Conservation (phyloP, 2,797 vertebrate species). For the Enteromius anoplus region DNA sequence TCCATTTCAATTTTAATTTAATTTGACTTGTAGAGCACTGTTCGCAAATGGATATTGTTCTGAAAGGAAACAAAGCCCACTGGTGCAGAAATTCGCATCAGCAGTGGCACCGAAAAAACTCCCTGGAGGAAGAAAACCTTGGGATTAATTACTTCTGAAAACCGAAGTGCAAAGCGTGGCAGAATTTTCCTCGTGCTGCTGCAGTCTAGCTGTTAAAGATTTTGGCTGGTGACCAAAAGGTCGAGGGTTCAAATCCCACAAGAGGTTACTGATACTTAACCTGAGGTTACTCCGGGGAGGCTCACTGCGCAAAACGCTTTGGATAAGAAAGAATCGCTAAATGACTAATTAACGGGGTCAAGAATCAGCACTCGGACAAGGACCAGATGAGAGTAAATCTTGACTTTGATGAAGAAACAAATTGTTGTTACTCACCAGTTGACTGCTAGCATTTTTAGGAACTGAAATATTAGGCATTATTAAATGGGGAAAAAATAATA, state of each 20-base stretch:
- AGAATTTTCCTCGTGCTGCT: not conserved
- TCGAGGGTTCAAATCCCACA: not conserved
- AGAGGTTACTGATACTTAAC: not conserved
- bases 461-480: not conserved
- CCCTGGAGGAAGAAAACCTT: not conserved
- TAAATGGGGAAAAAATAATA: not conserved
- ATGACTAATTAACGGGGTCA: not conserved
- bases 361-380: not conserved
- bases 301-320: not conserved
- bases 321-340: not conserved
- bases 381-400: not conserved
- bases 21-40: not conserved
- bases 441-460: not conserved
- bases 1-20: not conserved
- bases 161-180: not conserved
- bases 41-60: not conserved
- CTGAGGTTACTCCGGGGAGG: not conserved
- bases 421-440: not conserved
- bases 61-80: not conserved
- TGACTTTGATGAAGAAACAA: not conserved
- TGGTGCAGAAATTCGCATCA: not conserved
- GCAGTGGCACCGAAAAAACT: not conserved
- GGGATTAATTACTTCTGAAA: not conserved
- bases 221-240: slow-evolving; percentile 1
- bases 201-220: not conserved